phyloP scores from a whole-genome alignment of 2,797 vertebrate species.

The Sparidentex hasta region DNA sequence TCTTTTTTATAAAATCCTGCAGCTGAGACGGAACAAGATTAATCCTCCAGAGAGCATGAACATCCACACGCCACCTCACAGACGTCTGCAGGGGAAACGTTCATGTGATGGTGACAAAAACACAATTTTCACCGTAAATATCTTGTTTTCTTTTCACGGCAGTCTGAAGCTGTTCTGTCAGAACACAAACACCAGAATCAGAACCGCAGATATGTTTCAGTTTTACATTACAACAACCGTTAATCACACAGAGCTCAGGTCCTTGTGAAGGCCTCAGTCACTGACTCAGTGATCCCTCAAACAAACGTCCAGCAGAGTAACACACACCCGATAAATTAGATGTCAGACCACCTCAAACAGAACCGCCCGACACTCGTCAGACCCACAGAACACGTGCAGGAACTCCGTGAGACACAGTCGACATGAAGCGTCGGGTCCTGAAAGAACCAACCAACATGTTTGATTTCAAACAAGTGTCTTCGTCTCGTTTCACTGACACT shows the following conservation, averaged over 20 bases:
- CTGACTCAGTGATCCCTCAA: neutral
- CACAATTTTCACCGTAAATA: too few relatives aligned
- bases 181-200: too few relatives aligned
- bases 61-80: too few relatives aligned
- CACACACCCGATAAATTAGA: constrained; percentile 38
- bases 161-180: too few relatives aligned
- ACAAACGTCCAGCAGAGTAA: constrained; percentile 19
- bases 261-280: constrained; percentile 13
- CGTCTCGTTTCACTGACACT: constrained; percentile 15
- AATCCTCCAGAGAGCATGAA: too few relatives aligned
- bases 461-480: constrained; percentile 16
- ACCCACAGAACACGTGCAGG: neutral
- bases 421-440: neutral
- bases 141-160: too few relatives aligned
- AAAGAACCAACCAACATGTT: constrained; percentile 5
- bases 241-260: neutral
- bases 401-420: neutral
- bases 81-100: too few relatives aligned
- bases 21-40: too few relatives aligned
- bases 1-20: too few relatives aligned
- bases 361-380: neutral
- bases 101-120: too few relatives aligned
- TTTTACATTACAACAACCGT: too few relatives aligned
- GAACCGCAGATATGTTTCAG: too few relatives aligned
- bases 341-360: constrained; percentile 27